A percentile compares a stretch with the other conserved stretches of the same genome.
Evolutionary conservation across 2,113 vertebrate genomes (phyloP).

Genomic region (Buteo buteo): DNA sequence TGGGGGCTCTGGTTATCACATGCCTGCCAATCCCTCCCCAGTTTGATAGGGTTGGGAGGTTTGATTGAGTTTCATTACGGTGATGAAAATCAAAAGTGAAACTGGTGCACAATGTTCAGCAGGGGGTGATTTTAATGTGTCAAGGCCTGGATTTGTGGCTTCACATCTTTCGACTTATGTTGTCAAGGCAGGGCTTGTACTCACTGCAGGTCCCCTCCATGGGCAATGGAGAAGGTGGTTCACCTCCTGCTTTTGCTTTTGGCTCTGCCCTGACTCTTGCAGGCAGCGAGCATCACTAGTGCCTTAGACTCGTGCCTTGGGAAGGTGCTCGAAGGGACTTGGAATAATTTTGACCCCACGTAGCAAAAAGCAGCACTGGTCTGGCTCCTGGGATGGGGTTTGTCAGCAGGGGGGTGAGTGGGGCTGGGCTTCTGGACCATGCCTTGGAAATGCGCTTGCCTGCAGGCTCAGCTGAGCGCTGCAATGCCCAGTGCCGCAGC

Average conservation of each 20-base stretch:
- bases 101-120: background rate
- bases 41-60: background rate
- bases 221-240: background rate
- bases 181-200: background rate
- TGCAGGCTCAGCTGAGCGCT: background rate
- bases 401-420: background rate
- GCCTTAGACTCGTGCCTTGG: background rate
- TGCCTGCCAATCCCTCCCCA: background rate
- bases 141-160: background rate
- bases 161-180: background rate
- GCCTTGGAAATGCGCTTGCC: background rate
- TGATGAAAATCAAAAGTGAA: background rate
- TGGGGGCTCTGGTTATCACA: background rate
- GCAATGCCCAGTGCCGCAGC: background rate
- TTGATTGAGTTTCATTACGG: fast-evolving
- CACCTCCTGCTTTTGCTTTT: background rate
- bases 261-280: background rate
- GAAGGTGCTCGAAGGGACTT: background rate
- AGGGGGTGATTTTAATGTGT: background rate
- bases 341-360: background rate
- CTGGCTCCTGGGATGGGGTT: background rate
- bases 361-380: background rate
- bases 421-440: background rate
- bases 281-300: background rate
- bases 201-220: background rate